Conservation (phyloP, 2,888 invertebrate genomes). For the Villa cingulata region DNA sequence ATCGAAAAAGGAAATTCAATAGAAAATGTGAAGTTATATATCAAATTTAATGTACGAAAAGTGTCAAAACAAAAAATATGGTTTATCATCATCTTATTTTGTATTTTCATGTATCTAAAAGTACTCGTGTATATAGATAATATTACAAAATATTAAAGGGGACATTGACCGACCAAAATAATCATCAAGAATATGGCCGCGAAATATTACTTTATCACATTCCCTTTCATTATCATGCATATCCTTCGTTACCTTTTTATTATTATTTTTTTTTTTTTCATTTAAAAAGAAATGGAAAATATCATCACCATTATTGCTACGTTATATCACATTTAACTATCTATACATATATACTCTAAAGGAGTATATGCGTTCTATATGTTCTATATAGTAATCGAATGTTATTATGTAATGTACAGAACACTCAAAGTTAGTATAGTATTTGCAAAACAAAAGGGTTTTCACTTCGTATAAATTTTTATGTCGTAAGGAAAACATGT, state of each 20-base stretch:
- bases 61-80: slow-evolving; percentile 9
- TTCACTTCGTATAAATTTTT: not conserved
- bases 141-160: not conserved
- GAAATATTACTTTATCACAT: slow-evolving; percentile 3
- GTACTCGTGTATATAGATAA: not conserved
- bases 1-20: slow-evolving; percentile 7
- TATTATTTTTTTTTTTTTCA: too few relatives aligned
- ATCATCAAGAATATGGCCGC: slow-evolving; percentile 9
- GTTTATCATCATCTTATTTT: not conserved
- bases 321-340: too few relatives aligned
- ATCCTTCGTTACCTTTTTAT: not conserved
- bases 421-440: too few relatives aligned
- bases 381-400: too few relatives aligned
- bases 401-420: too few relatives aligned
- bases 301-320: too few relatives aligned
- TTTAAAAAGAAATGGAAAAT: too few relatives aligned
- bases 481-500: not conserved
- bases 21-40: slow-evolving; percentile 6
- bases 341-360: too few relatives aligned
- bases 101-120: not conserved
- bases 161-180: slow-evolving; percentile 3
- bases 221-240: not conserved
- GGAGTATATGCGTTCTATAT: too few relatives aligned
- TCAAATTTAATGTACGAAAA: slow-evolving; percentile 8
- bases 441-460: not conserved